Conservation (phyloP, 2,888 invertebrate species). For the Adelphocoris suturalis region DNA sequence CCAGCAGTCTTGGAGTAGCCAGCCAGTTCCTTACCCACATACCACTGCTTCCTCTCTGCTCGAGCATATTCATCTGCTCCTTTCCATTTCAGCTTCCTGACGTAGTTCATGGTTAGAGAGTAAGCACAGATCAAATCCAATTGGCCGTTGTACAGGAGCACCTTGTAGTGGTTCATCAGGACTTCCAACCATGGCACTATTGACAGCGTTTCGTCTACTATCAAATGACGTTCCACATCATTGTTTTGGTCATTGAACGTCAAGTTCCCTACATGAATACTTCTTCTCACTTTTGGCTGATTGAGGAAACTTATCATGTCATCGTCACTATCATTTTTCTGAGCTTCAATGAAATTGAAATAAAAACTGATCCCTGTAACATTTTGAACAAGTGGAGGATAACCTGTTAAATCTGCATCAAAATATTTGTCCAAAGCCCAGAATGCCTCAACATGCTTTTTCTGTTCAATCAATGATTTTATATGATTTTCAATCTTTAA, state of each 20-base stretch:
- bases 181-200: conserved; percentile 87
- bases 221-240: conserved; percentile 85
- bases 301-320: conserved; percentile 76
- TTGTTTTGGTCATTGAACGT: conserved; percentile 67
- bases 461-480: conserved; percentile 82
- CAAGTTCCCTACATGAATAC: conserved; percentile 74
- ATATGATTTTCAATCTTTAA: conserved; percentile 81
- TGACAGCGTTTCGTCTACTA: conserved; percentile 89
- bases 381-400: conserved; percentile 82
- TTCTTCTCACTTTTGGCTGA: conserved; percentile 65
- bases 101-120: conserved; percentile 89
- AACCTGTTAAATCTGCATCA: conserved; percentile 78
- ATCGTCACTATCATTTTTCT: conserved; percentile 77
- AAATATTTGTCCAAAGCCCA: conserved; percentile 86
- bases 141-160: conserved; percentile 93
- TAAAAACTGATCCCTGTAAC: conserved; percentile 88
- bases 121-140: conserved; percentile 95
- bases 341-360: conserved; percentile 84
- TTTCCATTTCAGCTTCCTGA: conserved; percentile 85
- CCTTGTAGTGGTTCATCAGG: conserved; percentile 83
- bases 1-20: conserved; percentile 88
- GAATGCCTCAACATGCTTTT: conserved; percentile 84
- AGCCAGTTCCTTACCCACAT: conserved; percentile 83
- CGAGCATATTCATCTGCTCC: conserved; percentile 84
- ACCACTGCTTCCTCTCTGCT: conserved; percentile 85